Evolutionary conservation across 2,113 vertebrate genomes (phyloP).

Genomic region (Dicentrarchus labrax): DNA sequence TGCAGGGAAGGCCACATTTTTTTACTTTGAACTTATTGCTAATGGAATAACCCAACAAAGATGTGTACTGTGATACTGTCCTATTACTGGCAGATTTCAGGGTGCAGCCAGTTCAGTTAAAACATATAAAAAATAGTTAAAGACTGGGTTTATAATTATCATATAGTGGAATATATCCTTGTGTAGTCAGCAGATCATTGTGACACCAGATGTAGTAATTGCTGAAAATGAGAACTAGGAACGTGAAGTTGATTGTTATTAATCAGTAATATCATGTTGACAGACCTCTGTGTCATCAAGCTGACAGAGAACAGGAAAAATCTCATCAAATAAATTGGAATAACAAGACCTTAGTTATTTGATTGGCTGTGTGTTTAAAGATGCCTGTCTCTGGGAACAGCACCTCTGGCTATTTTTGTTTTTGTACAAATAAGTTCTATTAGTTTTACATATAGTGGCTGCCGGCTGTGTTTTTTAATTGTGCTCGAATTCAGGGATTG

Average conservation of each 20-base stretch:
- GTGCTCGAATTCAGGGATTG: background rate
- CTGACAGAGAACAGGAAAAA: conserved; percentile 6
- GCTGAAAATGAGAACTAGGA: background rate
- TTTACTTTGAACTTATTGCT: conserved; percentile 23
- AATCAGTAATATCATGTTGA: background rate
- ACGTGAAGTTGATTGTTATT: conserved; percentile 3
- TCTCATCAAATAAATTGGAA: conserved; percentile 19
- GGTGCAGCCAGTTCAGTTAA: conserved; percentile 6
- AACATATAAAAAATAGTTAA: background rate
- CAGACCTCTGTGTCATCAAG: background rate
- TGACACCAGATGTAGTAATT: background rate
- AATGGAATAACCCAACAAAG: conserved; percentile 24
- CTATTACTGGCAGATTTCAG: background rate
- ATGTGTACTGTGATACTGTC: background rate
- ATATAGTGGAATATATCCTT: background rate
- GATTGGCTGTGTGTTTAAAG: background rate
- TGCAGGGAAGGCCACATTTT: conserved; percentile 2
- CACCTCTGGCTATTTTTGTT: background rate
- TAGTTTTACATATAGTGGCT: background rate
- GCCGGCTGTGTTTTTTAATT: background rate
- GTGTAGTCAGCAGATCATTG: background rate
- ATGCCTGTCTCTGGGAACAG: background rate
- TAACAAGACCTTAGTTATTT: conserved; percentile 16
- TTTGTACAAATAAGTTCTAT: background rate
- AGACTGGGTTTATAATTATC: background rate